Evolutionary conservation across 2,888 invertebrate species (phyloP), one percentile per base, ranked within the genome.

Genomic region (Drosophila mayaguana): DNA sequence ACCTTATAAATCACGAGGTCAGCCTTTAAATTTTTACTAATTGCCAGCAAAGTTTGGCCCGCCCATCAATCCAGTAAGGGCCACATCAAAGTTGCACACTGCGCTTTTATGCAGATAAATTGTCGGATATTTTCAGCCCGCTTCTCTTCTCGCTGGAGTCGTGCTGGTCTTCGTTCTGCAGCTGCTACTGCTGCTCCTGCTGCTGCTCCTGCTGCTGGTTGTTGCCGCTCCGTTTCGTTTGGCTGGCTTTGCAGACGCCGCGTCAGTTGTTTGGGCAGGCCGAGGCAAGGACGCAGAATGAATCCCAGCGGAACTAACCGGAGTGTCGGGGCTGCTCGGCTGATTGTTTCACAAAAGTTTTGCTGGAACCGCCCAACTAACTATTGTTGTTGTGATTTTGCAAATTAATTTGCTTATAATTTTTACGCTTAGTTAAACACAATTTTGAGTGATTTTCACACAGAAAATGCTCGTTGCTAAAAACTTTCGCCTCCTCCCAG

Each of bases 371-470:
- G 78, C 76, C 78, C 74, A 71, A 66, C 78, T 65, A 75, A 81
- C 76, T 75, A 84, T 84, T 73, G 73, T 65, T 70, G 66, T 63
- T 91, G 91, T 89, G 86, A 87, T 88, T 90, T 89, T 81, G 84
- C 90, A 92, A 92, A 92, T 92, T 92, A 92, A 92, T 92, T 92
- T 92, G 92, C 92, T 92, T 92, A 92, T 92, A 92, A 92, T 92
- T 92, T 92, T 92, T 92, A 92, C 90, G 92, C 92, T 92, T 92
- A 92, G 92, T 92, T 92, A 92, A 92, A 92, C 91, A 91, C 90
- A 89, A 91, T 92, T 91, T 91, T 90, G 91, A 91, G 91, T 90
- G 90, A 90, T 90, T 91, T 92, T 91, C 90, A 87, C 90, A 90
- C 85, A 90, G 80, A 75, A 75, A 76, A 67, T 75, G 72, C 70